These are phyloP conservation scores for Delphinapterus leucas DNA, from an alignment of 2,113 vertebrate genomes.

Conservation along the genomic window DNA sequence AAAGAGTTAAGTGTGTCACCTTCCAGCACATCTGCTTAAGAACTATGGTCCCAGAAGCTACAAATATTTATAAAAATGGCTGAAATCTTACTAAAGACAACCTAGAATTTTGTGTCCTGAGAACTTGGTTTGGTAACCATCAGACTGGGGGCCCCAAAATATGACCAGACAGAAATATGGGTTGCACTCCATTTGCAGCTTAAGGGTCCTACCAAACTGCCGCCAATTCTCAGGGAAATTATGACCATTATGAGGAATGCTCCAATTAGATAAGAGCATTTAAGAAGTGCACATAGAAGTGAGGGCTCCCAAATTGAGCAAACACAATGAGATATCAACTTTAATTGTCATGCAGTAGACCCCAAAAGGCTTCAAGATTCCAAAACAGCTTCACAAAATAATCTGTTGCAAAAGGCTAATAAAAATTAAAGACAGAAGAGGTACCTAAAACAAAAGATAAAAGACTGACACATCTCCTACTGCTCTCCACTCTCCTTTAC, in stretches of 20 bases:
- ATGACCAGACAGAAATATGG: not conserved
- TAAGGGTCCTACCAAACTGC: not conserved
- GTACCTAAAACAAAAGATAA: not conserved
- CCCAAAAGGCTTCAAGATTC: not conserved
- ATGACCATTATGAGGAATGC: not conserved
- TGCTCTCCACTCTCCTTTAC: not conserved
- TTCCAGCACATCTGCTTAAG: not conserved
- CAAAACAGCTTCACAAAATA: not conserved
- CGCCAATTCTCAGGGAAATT: not conserved
- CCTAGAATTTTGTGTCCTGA: not conserved
- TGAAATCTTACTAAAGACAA: not conserved
- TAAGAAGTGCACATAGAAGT: not conserved
- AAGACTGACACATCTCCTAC: not conserved
- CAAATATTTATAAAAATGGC: not conserved
- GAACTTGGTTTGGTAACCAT: fast-evolving
- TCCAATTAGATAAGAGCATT: not conserved
- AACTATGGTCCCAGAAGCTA: not conserved
- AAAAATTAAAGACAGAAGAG: not conserved
- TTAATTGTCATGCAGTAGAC: not conserved
- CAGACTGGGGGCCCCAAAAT: not conserved
- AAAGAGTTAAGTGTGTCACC: not conserved
- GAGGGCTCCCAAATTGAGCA: not conserved
- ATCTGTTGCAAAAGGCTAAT: not conserved
- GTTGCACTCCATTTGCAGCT: no score
- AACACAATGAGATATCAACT: not conserved